A percentile compares a stretch with the other conserved stretches of the same genome.
Conservation (phyloP, 2,113 vertebrate genomes). For the Lanius ludovicianus region DNA sequence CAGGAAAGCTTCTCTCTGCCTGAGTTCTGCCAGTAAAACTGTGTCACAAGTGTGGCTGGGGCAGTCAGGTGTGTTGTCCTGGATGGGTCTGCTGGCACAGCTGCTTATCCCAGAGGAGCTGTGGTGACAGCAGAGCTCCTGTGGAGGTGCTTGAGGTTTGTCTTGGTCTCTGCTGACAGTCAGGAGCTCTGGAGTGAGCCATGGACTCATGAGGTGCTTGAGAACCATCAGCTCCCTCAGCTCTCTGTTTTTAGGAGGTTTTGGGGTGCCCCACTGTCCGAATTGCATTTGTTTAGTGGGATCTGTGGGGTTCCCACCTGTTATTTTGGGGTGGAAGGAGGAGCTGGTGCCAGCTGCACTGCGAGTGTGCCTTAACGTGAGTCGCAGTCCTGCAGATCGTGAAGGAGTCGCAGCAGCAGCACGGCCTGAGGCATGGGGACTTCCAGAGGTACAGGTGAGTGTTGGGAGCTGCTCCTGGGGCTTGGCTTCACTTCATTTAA, state of each 20-base stretch:
- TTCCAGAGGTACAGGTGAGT: slow-evolving; percentile 97
- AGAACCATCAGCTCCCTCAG: neutral
- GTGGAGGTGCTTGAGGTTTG: neutral
- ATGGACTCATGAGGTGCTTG: neutral
- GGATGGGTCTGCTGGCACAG: neutral
- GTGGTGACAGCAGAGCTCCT: neutral
- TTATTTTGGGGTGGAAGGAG: neutral
- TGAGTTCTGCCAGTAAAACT: neutral
- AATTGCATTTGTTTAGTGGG: neutral
- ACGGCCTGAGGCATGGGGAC: slow-evolving; percentile 95
- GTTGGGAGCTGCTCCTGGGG: neutral
- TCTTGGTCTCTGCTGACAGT: neutral
- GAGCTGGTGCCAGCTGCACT: neutral
- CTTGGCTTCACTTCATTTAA: neutral
- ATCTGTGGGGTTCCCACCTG: neutral
- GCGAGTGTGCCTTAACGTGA: slow-evolving; percentile 71
- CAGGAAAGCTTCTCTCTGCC: neutral
- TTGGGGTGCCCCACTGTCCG: neutral
- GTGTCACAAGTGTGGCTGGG: neutral
- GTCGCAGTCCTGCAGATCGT: slow-evolving; percentile 91
- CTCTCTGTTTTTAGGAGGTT: neutral
- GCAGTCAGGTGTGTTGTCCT: neutral
- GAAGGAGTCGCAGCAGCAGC: slow-evolving; percentile 98
- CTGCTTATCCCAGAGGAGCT: neutral
- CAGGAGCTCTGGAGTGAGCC: neutral